These are phyloP conservation scores for Chaitophorus viminalis DNA, from an alignment of 2,888 invertebrate genomes.

Conservation along the genomic window DNA sequence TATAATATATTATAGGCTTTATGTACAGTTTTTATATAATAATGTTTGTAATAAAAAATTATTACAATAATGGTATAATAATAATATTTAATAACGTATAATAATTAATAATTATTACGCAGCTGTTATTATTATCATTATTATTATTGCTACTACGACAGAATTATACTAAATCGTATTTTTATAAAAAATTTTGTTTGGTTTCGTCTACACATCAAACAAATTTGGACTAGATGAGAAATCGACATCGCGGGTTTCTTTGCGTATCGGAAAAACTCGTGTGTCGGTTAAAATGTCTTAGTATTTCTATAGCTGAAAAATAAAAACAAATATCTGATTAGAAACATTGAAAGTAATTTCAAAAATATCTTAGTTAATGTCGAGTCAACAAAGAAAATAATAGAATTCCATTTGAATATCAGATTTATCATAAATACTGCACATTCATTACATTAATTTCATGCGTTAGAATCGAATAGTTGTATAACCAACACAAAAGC, in stretches of 20 bases:
- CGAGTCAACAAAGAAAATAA: too few species aligned
- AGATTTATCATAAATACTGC: too few species aligned
- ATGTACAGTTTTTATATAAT: conserved; percentile 40
- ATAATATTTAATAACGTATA: conserved; percentile 24
- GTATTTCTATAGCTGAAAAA: not conserved
- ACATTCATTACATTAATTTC: too few species aligned
- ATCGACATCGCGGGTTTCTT: not conserved
- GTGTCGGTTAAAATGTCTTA: not conserved
- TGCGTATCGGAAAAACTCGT: not conserved
- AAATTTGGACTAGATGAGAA: conserved; percentile 38
- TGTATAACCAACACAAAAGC: too few species aligned
- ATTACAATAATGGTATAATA: conserved; percentile 26
- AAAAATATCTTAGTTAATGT: too few species aligned
- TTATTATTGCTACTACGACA: not conserved
- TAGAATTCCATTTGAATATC: too few species aligned
- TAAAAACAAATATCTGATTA: not conserved
- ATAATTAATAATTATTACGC: conserved; percentile 21
- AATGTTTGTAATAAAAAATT: conserved; percentile 14
- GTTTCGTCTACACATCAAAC: not conserved
- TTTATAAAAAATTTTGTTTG: not conserved
- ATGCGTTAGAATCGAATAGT: too few species aligned
- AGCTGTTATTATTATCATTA: conserved; percentile 22
- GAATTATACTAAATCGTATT: not conserved
- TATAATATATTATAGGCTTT: conserved; percentile 28
- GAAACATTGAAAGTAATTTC: too few species aligned